Evolutionary conservation across 2,888 invertebrate genomes (phyloP).

Genomic region (Phasia obesa): DNA sequence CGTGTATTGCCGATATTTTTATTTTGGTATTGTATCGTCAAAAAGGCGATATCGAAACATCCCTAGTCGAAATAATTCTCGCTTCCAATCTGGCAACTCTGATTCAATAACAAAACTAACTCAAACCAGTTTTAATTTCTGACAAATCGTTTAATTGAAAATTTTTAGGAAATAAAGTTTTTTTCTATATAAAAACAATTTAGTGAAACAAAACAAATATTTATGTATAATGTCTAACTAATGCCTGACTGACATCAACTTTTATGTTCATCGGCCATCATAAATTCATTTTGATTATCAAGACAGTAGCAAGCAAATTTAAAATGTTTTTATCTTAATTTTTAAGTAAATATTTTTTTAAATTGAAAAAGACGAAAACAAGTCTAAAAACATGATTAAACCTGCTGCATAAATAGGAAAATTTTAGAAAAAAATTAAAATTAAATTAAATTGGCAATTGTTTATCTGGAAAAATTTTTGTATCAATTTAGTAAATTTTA

Average conservation of each 20-base stretch:
- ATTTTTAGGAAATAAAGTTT: constrained; percentile 20
- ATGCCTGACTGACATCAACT: constrained; percentile 14
- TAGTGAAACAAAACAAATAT: constrained; percentile 38
- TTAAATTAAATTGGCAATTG: too few relatives aligned
- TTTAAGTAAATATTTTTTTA: constrained; percentile 2
- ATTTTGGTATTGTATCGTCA: too few relatives aligned
- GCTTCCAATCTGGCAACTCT: constrained; percentile 15
- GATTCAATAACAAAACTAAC: constrained; percentile 4
- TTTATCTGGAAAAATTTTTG: too few relatives aligned
- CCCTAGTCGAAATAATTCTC: too few relatives aligned
- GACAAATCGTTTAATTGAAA: constrained; percentile 36
- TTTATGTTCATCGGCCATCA: constrained; percentile 20
- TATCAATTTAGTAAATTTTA: too few relatives aligned
- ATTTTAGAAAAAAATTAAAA: too few relatives aligned
- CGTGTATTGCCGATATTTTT: too few relatives aligned
- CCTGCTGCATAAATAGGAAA: too few relatives aligned
- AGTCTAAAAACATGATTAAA: not conserved
- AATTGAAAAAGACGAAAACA: not conserved
- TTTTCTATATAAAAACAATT: constrained; percentile 15
- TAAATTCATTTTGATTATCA: constrained; percentile 40
- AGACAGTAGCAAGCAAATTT: constrained; percentile 14
- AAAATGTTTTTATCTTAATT: constrained; percentile 30
- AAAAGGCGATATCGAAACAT: too few relatives aligned
- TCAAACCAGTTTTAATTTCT: constrained; percentile 38
- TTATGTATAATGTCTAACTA: constrained; percentile 16